Conservation (phyloP, 2,113 vertebrate genomes). For the Marmota monax region DNA sequence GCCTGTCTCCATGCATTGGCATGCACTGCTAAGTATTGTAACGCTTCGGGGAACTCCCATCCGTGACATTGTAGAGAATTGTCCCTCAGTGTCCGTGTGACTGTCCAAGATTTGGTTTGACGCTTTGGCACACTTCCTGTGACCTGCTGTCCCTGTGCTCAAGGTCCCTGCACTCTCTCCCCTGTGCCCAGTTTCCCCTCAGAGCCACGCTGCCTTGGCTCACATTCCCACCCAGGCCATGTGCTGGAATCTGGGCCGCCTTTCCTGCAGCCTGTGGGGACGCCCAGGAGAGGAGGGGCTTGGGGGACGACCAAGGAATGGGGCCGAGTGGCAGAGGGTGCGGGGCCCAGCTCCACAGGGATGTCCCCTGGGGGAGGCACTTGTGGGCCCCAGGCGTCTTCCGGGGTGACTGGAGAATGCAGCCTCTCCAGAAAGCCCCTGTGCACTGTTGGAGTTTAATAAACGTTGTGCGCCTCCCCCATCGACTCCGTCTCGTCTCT, state of each 20-base stretch:
- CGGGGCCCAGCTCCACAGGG: background rate
- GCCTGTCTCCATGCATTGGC: conserved; percentile 57
- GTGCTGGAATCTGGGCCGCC: conserved; percentile 28
- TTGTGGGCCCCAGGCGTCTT: background rate
- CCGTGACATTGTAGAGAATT: conserved; percentile 24
- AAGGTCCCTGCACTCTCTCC: background rate
- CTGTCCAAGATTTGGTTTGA: conserved; percentile 66
- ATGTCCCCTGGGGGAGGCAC: background rate
- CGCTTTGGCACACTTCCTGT: conserved; percentile 65
- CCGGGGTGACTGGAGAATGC: background rate
- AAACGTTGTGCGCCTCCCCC: conserved; percentile 86
- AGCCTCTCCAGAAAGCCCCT: background rate
- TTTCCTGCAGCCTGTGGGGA: background rate
- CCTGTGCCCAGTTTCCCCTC: background rate
- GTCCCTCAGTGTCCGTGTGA: conserved; percentile 77
- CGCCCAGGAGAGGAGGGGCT: background rate
- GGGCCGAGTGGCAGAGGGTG: background rate
- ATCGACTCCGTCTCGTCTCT: conserved; percentile 77
- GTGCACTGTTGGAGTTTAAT: conserved; percentile 83
- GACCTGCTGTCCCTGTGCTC: conserved; percentile 71
- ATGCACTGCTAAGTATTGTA: conserved; percentile 73
- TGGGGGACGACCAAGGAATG: background rate
- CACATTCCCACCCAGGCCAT: background rate
- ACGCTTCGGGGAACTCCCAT: conserved; percentile 30
- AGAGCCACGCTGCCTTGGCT: conserved; percentile 51